Base-by-base conservation (phyloP, 2,113 vertebrate species). In the Campylomormyrus tamandua region DNA sequence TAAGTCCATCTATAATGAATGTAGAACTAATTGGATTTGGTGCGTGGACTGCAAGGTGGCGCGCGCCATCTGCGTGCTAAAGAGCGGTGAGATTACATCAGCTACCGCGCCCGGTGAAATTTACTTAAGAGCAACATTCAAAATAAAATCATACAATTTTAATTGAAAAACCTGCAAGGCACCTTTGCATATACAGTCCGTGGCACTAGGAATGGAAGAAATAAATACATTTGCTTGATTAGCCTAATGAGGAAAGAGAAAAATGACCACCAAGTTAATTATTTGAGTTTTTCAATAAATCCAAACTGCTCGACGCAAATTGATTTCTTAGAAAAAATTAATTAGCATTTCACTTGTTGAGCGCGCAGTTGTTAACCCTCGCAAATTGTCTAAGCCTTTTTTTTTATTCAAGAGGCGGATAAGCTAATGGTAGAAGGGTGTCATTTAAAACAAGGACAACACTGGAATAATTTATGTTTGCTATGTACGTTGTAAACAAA, bases 201-300 rank as follows among this genome's bases (percentile, higher is more conserved):
- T 95, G 95, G 95, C 93, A 91, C 94, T 95, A 95, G 94, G 39
- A 94, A 96, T 95, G 95, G 95, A 95, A 95, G 94, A 95, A 96
- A 95, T 95, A 91, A 95, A 95, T 95, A 95, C 94, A 95, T 92
- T 92, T 93, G 93, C 94, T 94, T 94, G 91, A 95, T 94, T 95
- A 92, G 93, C 77, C 90, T 94, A 92, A 94, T 95, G 93, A 95
- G 94, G 92, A 93, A 92, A 91, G 92, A 95, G 94, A 95, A 94
- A 95, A 95, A 90, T 89, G 93, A 94, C 80, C 94, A 93, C 90
- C 91, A 77, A 90, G 92, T 91, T 95, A 96, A 96, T 96, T 95
- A 96, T 95, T 95, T 95, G 94, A 94, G 94, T 95, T 95, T 96
- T 96, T 94, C 95, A 96, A 95, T 96, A 96, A 95, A 94, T 95